Conservation (phyloP, 2,888 invertebrate genomes). For the Drosophila histrio region DNA sequence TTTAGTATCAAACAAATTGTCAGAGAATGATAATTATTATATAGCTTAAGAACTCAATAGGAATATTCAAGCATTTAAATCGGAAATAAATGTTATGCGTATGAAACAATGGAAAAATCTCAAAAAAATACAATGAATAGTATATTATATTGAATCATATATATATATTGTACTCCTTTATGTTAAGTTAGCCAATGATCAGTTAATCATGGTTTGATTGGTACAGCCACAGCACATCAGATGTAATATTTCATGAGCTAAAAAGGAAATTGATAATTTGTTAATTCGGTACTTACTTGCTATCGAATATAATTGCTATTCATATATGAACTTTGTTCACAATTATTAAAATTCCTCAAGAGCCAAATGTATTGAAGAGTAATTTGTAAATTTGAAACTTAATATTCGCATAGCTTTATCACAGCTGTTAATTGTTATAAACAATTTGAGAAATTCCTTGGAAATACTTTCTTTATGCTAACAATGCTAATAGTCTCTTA, state of each 20-base stretch:
- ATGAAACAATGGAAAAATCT: too few species aligned
- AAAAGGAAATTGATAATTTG: neutral
- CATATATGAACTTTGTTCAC: neutral
- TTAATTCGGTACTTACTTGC: neutral
- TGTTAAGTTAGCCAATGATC: too few species aligned
- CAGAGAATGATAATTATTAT: too few species aligned
- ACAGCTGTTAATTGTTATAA: neutral
- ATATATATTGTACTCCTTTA: too few species aligned
- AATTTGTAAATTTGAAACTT: slow-evolving; percentile 1
- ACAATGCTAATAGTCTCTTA: slow-evolving; percentile 25
- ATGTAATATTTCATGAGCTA: too few species aligned
- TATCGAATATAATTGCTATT: neutral
- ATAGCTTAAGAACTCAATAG: too few species aligned
- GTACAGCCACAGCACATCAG: too few species aligned
- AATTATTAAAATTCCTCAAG: neutral
- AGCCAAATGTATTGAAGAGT: neutral
- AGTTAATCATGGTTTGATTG: too few species aligned
- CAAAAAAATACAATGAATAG: too few species aligned
- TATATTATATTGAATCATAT: too few species aligned
- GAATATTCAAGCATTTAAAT: too few species aligned
- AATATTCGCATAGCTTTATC: neutral
- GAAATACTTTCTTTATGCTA: neutral
- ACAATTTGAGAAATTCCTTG: neutral
- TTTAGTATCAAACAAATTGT: neutral
- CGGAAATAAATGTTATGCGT: too few species aligned